Evolutionary conservation across 2,888 invertebrate species (phyloP).

Genomic region (Galeopsomyia nigrocyanea): DNA sequence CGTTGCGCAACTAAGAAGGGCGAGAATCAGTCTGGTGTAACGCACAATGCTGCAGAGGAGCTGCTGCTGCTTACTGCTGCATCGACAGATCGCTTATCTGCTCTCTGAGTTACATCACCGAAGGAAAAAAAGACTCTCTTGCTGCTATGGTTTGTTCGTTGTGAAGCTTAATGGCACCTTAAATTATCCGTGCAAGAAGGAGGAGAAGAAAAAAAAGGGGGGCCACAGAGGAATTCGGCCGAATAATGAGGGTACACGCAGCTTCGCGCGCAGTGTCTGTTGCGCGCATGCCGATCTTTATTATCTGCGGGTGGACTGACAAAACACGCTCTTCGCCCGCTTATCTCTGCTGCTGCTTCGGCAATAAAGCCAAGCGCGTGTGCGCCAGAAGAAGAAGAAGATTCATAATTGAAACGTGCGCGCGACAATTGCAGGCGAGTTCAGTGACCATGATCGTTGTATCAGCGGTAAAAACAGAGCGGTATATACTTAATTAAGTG

Average conservation of each 20-base stretch:
- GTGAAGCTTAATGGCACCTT: slow-evolving; percentile 40
- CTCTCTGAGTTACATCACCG: slow-evolving; percentile 10
- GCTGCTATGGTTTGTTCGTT: not conserved
- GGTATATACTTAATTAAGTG: too few relatives aligned
- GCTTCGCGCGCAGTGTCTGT: too few relatives aligned
- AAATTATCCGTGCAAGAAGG: slow-evolving; percentile 34
- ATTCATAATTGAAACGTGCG: not conserved
- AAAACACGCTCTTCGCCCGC: slow-evolving; percentile 17
- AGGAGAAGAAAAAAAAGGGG: not conserved
- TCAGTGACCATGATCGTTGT: not conserved
- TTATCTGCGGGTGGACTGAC: not conserved
- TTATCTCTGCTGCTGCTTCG: not conserved
- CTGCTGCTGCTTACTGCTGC: not conserved
- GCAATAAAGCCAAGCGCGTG: slow-evolving; percentile 21
- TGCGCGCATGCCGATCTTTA: not conserved
- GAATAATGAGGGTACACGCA: slow-evolving; percentile 30
- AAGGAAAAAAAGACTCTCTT: slow-evolving; percentile 4
- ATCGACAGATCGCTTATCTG: slow-evolving; percentile 27
- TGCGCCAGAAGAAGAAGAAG: not conserved
- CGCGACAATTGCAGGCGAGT: not conserved
- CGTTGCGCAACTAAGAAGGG: slow-evolving; percentile 4
- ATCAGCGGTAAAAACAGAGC: too few relatives aligned
- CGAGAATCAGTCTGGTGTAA: slow-evolving; percentile 26
- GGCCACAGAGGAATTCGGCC: slow-evolving; percentile 22
- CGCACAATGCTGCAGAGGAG: slow-evolving; percentile 13